These are phyloP conservation scores for Seira musarum DNA, from an alignment of 2,888 invertebrate genomes.

Conservation along the genomic window DNA sequence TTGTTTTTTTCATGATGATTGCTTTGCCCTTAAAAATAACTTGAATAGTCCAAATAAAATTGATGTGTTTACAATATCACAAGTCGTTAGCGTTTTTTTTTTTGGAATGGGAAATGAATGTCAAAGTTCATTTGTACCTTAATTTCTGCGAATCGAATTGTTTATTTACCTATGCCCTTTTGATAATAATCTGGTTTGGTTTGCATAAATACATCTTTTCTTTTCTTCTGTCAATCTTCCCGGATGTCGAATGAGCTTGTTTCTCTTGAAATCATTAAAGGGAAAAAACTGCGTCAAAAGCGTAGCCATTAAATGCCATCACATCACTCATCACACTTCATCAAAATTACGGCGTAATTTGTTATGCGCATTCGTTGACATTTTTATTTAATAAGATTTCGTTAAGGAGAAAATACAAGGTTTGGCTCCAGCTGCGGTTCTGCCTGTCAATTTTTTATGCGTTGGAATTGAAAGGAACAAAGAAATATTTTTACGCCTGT, in stretches of 20 bases:
- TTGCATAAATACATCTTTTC: not conserved
- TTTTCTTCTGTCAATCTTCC: not conserved
- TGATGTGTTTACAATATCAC: no score
- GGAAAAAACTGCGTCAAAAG: not conserved
- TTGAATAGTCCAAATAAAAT: no score
- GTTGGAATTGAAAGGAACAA: not conserved
- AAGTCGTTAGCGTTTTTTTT: no score
- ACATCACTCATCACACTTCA: not conserved
- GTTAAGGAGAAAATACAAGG: not conserved
- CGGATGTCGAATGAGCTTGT: not conserved
- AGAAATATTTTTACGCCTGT: not conserved
- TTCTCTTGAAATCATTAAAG: not conserved
- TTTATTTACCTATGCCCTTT: no score
- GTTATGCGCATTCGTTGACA: not conserved
- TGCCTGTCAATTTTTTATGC: not conserved
- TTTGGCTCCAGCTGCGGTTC: no score
- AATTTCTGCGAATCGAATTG: no score
- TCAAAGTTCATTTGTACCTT: no score
- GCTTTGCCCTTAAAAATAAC: no score
- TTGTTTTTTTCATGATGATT: no score
- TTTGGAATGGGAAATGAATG: no score
- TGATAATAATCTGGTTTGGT: no score
- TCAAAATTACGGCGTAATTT: not conserved
- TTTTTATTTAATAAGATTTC: not conserved
- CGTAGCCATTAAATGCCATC: not conserved